phyloP scores from a whole-genome alignment of 2,113 vertebrate species.

The Tautogolabrus adspersus region DNA sequence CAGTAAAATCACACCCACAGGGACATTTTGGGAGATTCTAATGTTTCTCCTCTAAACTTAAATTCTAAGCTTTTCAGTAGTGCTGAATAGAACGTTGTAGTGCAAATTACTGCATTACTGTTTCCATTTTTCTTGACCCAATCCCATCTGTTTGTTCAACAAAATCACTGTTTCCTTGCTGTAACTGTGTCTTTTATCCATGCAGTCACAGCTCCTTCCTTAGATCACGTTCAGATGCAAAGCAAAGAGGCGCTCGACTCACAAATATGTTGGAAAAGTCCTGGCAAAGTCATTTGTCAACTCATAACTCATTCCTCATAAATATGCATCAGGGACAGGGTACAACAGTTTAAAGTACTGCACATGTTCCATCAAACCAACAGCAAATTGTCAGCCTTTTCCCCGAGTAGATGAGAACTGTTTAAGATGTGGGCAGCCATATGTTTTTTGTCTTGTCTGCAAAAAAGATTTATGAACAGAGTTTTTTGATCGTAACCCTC shows the following conservation, averaged over 20 bases:
- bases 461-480: background rate
- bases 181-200: slow-evolving; percentile 1
- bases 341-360: background rate
- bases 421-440: background rate
- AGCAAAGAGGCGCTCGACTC: background rate
- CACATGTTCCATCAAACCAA: background rate
- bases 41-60: background rate
- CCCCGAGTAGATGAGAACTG: background rate
- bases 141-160: slow-evolving; percentile 3
- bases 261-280: background rate
- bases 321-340: background rate
- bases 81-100: background rate
- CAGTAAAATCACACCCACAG: slow-evolving; percentile 20
- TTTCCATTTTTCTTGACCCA: background rate
- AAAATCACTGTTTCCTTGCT: background rate
- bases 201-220: background rate
- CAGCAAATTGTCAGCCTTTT: background rate
- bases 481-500: background rate
- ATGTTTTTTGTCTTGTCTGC: background rate
- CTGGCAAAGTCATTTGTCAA: background rate
- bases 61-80: background rate
- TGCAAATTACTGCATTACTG: background rate
- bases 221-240: background rate
- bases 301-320: background rate
- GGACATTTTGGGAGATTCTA: background rate